These are phyloP conservation scores for Tinea semifulvella DNA, from an alignment of 2,888 invertebrate species.

Conservation along the genomic window DNA sequence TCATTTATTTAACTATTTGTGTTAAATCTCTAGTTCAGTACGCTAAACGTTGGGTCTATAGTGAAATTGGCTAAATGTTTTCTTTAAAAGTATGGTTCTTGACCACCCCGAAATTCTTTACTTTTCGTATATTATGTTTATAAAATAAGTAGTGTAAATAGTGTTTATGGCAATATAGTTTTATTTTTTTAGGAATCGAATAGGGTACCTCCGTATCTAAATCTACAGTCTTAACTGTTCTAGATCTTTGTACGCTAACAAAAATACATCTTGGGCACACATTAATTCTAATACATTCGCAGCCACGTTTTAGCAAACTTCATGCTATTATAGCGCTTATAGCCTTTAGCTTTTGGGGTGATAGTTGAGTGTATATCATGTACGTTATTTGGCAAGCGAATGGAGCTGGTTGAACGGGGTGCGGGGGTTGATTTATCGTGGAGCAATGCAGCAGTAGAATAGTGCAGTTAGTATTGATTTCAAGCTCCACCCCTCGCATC, in stretches of 20 bases:
- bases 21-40: too few relatives aligned
- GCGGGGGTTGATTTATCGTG: constrained; percentile 58
- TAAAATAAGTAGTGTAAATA: too few relatives aligned
- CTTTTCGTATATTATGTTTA: too few relatives aligned
- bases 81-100: too few relatives aligned
- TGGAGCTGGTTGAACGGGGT: constrained; percentile 27
- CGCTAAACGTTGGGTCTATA: too few relatives aligned
- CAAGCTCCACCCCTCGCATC: constrained; percentile 42
- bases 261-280: constrained; percentile 21
- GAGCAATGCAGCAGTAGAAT: constrained; percentile 59
- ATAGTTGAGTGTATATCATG: constrained; percentile 24
- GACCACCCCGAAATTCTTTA: too few relatives aligned
- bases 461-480: constrained; percentile 68
- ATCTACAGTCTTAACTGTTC: constrained; percentile 3
- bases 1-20: too few relatives aligned
- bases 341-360: constrained; percentile 26
- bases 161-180: too few relatives aligned
- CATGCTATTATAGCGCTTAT: constrained; percentile 1
- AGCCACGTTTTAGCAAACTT: constrained; percentile 23
- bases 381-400: constrained; percentile 41
- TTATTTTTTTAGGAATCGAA: too few relatives aligned
- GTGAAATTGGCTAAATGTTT: too few relatives aligned
- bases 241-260: constrained; percentile 11
- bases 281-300: constrained; percentile 35
- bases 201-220: too few relatives aligned